Conservation (phyloP, 2,797 vertebrate species). For the Lacerta agilis region DNA sequence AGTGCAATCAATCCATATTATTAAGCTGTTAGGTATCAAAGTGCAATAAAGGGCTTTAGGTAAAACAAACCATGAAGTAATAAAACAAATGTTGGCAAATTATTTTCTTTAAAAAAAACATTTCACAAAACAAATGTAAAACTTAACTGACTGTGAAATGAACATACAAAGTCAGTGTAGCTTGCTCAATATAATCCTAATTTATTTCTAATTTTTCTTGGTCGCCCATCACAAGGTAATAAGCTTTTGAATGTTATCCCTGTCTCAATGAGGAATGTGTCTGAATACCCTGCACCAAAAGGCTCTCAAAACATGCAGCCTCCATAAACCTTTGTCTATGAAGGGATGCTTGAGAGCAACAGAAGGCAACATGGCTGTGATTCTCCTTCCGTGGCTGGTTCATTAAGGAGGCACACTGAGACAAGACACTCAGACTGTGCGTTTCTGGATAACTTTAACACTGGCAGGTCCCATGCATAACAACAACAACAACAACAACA, state of each 20-base stretch:
- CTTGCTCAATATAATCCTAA: constrained; percentile 45
- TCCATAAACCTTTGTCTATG: neutral
- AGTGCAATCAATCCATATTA: constrained; percentile 56
- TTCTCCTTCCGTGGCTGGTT: neutral
- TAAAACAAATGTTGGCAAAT: constrained; percentile 64
- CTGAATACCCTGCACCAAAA: neutral
- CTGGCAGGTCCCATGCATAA: no score
- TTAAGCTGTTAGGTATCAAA: constrained; percentile 59
- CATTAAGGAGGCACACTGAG: neutral
- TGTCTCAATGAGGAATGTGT: constrained; percentile 6
- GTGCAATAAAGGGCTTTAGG: constrained; percentile 57
- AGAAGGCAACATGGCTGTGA: neutral
- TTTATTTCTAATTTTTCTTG: constrained; percentile 56
- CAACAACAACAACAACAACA: no score
- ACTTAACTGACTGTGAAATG: constrained; percentile 66
- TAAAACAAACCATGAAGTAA: constrained; percentile 57
- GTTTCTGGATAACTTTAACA: neutral
- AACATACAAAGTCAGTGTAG: constrained; percentile 61
- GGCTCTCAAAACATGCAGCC: neutral
- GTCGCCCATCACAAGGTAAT: constrained; percentile 34
- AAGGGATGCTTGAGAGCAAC: neutral
- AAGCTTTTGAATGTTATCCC: constrained; percentile 24
- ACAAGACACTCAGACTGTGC: neutral
- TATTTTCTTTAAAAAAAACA: constrained; percentile 52
- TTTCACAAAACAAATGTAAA: constrained; percentile 60